Evolutionary conservation across 2,113 vertebrate genomes (phyloP).

Genomic region (Nanorana parkeri): DNA sequence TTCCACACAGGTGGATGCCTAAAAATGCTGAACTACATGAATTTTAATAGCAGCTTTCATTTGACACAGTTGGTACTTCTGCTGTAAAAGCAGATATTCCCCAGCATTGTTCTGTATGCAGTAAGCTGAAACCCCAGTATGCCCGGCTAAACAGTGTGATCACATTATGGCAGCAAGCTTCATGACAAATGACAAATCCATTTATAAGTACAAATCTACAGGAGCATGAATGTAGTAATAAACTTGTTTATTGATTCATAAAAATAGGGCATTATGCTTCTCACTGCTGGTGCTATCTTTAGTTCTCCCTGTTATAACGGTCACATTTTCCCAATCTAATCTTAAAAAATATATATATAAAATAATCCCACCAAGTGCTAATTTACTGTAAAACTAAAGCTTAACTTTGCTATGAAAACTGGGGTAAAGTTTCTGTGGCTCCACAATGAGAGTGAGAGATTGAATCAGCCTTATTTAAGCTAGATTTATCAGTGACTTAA

Average conservation of each 20-base stretch:
- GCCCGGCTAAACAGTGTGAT: conserved; percentile 4
- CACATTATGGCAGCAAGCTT: conserved; percentile 11
- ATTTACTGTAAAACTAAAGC: no score
- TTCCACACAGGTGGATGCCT: conserved; percentile 19
- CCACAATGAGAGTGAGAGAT: no score
- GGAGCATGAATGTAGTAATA: background rate
- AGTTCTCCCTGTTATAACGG: background rate
- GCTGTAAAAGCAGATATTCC: conserved; percentile 25
- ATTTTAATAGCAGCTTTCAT: conserved; percentile 29
- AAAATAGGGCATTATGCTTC: background rate
- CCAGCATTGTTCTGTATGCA: conserved; percentile 26
- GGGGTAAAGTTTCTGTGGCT: no score
- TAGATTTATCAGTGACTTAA: no score
- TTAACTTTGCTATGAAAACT: no score
- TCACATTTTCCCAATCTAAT: no score
- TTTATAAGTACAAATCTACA: background rate
- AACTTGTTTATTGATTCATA: conserved; percentile 4
- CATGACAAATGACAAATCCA: conserved; percentile 14
- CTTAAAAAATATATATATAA: no score
- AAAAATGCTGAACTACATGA: conserved; percentile 8
- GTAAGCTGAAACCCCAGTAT: conserved; percentile 3
- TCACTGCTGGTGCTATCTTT: background rate
- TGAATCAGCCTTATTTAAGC: no score
- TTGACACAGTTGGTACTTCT: conserved; percentile 27
- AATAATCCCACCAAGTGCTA: no score